Evolutionary conservation across 2,888 invertebrate species (phyloP).

Genomic region (Criorhina ranunculi): DNA sequence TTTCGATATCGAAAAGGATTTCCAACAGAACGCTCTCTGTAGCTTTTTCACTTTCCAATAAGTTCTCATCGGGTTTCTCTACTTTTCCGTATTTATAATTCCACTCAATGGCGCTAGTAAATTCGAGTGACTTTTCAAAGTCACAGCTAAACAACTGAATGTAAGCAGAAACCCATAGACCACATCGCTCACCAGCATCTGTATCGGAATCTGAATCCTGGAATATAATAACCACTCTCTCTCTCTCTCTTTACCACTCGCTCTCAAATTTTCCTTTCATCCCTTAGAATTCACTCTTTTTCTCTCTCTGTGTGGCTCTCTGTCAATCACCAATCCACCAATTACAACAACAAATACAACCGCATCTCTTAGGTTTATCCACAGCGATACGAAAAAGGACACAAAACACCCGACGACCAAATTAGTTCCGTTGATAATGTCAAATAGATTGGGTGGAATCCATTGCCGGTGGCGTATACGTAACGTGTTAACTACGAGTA

Average conservation of each 20-base stretch:
- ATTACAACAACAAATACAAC: constrained; percentile 34
- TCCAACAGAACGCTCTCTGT: constrained; percentile 4
- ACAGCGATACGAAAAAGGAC: constrained; percentile 58
- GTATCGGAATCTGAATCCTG: constrained; percentile 1
- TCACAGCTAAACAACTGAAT: constrained; percentile 2
- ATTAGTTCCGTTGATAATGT: constrained; percentile 77
- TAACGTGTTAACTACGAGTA: constrained; percentile 58
- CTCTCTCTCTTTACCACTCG: neutral
- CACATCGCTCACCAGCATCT: constrained; percentile 34
- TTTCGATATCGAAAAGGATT: constrained; percentile 47
- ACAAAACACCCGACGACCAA: constrained; percentile 74
- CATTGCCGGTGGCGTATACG: constrained; percentile 73
- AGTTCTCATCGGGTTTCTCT: constrained; percentile 5
- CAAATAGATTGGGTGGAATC: constrained; percentile 77
- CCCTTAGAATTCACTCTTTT: neutral
- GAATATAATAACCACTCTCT: neutral
- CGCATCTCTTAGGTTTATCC: constrained; percentile 41
- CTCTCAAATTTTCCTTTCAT: neutral
- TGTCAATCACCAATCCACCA: constrained; percentile 33
- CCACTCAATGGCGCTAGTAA: constrained; percentile 59
- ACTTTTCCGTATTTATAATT: neutral
- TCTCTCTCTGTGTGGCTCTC: neutral
- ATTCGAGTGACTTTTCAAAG: constrained; percentile 27
- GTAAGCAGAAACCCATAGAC: neutral
- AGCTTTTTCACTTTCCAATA: constrained; percentile 44